A percentile compares a stretch with the other conserved stretches of the same genome.
Evolutionary conservation across 2,888 invertebrate species (phyloP).

Genomic region (Calameuta pallipes): DNA sequence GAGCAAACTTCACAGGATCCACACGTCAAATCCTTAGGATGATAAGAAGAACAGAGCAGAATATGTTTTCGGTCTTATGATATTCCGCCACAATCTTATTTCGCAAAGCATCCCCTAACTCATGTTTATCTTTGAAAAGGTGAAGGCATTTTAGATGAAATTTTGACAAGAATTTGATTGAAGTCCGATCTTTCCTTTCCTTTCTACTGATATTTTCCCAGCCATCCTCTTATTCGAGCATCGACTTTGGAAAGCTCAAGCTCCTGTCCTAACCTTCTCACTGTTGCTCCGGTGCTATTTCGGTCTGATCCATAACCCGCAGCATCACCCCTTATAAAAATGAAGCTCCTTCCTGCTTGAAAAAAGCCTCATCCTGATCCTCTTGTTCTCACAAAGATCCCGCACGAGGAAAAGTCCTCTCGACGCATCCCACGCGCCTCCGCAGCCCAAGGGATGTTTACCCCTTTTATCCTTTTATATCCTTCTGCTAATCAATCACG

Average conservation of each 20-base stretch:
- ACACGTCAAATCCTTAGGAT: not conserved
- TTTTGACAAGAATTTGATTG: conserved; percentile 31
- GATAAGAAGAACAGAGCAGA: not conserved
- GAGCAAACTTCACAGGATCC: not conserved
- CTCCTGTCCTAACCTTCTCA: not conserved
- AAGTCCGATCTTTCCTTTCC: not conserved
- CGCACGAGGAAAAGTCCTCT: not conserved
- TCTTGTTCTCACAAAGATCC: not conserved
- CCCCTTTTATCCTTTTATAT: not conserved
- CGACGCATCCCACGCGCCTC: not conserved
- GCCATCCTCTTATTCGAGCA: not conserved
- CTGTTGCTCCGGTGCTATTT: not conserved
- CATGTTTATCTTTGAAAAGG: not conserved
- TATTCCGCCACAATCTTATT: not conserved
- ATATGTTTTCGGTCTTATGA: not conserved
- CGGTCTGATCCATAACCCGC: too few relatives aligned
- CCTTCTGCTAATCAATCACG: not conserved
- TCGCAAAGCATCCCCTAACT: not conserved
- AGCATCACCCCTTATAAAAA: too few relatives aligned
- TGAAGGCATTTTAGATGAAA: conserved; percentile 20
- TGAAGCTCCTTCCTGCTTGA: not conserved
- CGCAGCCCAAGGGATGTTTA: not conserved
- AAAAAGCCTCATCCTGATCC: not conserved
- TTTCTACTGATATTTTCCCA: not conserved
- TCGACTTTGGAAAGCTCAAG: not conserved